A percentile compares a stretch with the other conserved stretches of the same genome.
Evolutionary conservation across 2,797 vertebrate genomes (phyloP).

Genomic region (Remorina albescens): DNA sequence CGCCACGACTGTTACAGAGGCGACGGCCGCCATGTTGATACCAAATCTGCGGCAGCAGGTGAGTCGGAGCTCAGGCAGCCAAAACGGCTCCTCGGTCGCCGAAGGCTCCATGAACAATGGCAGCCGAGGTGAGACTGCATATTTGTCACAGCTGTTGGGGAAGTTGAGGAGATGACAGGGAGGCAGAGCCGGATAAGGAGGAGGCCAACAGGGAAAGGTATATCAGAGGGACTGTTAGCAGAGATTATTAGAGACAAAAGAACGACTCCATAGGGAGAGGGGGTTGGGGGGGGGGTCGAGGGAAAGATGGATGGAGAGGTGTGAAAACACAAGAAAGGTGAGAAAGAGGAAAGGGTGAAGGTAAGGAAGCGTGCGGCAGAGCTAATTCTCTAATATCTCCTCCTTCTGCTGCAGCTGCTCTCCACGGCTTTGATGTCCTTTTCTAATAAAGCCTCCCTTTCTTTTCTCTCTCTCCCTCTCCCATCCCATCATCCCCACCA

Average conservation of each 20-base stretch:
- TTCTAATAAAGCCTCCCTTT: slow-evolving; percentile 20
- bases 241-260: slow-evolving; percentile 14
- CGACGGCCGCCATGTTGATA: neutral
- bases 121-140: slow-evolving; percentile 13
- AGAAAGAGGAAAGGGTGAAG: neutral
- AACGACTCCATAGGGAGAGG: neutral
- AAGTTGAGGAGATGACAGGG: neutral
- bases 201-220: neutral
- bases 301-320: slow-evolving; percentile 8
- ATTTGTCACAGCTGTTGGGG: slow-evolving; percentile 31
- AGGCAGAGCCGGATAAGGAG: slow-evolving; percentile 9
- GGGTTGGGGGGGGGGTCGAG: neutral
- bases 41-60: slow-evolving; percentile 1
- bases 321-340: slow-evolving; percentile 2
- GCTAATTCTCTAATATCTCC: slow-evolving; percentile 37
- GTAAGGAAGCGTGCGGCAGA: slow-evolving; percentile 21
- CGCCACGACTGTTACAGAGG: slow-evolving; percentile 1
- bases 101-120: slow-evolving; percentile 9
- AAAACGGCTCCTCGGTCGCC: neutral
- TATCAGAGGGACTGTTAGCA: neutral
- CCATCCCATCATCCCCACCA: slow-evolving; percentile 20
- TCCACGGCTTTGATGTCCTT: slow-evolving; percentile 39
- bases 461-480: neutral
- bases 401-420: slow-evolving; percentile 44
- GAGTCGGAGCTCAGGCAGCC: slow-evolving; percentile 3